These are phyloP conservation scores for Solen grandis DNA, from an alignment of 1,140 invertebrate genomes.

Conservation along the genomic window DNA sequence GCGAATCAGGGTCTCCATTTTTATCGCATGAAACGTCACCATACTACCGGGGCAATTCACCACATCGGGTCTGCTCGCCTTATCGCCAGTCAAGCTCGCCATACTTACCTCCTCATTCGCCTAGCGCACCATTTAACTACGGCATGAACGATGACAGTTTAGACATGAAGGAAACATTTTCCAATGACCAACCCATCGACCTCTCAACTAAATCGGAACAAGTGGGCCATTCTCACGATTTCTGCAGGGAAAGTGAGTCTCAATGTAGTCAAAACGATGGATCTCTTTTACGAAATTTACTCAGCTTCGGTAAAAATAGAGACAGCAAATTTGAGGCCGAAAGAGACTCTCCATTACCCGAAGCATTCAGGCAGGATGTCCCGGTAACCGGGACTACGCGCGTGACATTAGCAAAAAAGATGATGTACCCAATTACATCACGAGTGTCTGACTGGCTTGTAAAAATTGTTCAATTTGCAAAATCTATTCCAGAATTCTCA, in stretches of 20 bases:
- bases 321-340: constrained; percentile 33
- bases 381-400: constrained; percentile 64
- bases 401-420: constrained; percentile 79
- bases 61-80: constrained; percentile 3
- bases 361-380: constrained; percentile 29
- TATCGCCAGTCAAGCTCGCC: constrained; percentile 21
- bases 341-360: constrained; percentile 47
- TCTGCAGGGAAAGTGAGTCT: constrained; percentile 3
- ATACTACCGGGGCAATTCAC: constrained; percentile 17
- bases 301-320: constrained; percentile 9
- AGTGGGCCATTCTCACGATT: neutral
- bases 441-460: constrained; percentile 79
- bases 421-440: constrained; percentile 77
- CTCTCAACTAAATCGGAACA: constrained; percentile 40
- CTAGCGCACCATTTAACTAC: neutral
- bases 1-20: constrained; percentile 48
- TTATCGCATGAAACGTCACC: constrained; percentile 19
- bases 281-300: constrained; percentile 45
- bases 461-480: constrained; percentile 78
- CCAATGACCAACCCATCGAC: constrained; percentile 43
- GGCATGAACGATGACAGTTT: neutral
- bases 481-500: constrained; percentile 76
- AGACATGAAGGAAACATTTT: too few species aligned
- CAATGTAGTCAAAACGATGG: neutral
- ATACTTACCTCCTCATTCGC: constrained; percentile 26